Evolutionary conservation across 2,888 invertebrate genomes (phyloP).

Genomic region (Spodoptera exigua): DNA sequence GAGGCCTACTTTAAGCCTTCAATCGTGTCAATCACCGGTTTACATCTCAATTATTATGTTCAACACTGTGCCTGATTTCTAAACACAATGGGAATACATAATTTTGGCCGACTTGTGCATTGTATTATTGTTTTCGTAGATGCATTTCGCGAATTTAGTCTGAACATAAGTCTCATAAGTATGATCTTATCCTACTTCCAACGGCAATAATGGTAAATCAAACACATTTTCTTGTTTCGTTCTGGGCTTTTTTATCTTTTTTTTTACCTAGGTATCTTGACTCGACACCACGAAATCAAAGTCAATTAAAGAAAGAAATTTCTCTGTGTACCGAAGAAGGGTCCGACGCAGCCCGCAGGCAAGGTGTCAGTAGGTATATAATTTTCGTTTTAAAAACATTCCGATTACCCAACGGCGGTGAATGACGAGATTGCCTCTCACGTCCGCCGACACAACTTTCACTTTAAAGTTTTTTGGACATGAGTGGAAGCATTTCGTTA

Average conservation of each 20-base stretch:
- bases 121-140: constrained; percentile 21
- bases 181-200: neutral
- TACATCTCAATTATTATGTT: constrained; percentile 40
- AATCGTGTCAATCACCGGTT: constrained; percentile 45
- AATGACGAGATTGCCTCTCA: constrained; percentile 81
- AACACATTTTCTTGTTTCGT: too few species aligned
- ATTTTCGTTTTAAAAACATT: constrained; percentile 77
- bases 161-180: neutral
- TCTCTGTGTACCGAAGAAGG: constrained; percentile 37
- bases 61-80: constrained; percentile 33
- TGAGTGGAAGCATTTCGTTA: constrained; percentile 55
- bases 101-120: constrained; percentile 5
- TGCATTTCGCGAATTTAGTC: neutral
- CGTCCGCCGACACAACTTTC: constrained; percentile 79
- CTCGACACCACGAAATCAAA: constrained; percentile 2
- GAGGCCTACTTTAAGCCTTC: constrained; percentile 59
- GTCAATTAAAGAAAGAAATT: constrained; percentile 18
- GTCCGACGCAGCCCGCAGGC: constrained; percentile 44
- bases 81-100: constrained; percentile 28
- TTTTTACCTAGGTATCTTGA: constrained; percentile 6
- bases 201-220: too few species aligned
- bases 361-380: constrained; percentile 60
- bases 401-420: constrained; percentile 80
- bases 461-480: constrained; percentile 83
- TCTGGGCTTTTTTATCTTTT: too few species aligned